Percentiles rank a stretch among this genome's conserved stretches.
These are phyloP conservation scores for Disparrhopalites patrizii DNA, from an alignment of 2,888 invertebrate genomes.

Conservation along the genomic window DNA sequence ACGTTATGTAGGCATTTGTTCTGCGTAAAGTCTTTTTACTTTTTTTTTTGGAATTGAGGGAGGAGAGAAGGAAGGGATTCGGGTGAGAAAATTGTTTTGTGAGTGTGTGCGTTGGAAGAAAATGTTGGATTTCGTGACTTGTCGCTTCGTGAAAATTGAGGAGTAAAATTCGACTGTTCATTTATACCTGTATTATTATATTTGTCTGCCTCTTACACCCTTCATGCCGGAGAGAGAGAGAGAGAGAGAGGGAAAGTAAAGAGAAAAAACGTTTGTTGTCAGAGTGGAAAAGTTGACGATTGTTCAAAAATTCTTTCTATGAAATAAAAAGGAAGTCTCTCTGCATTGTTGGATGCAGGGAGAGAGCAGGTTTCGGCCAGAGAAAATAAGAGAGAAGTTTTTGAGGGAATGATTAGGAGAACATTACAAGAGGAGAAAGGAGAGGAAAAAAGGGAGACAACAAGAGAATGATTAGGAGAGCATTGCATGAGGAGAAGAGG, in stretches of 20 bases:
- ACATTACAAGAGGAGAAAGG: too few relatives aligned
- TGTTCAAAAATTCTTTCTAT: constrained; percentile 2
- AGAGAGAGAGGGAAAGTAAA: too few relatives aligned
- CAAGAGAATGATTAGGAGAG: too few relatives aligned
- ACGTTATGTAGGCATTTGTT: not conserved
- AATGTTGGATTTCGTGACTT: constrained; percentile 31
- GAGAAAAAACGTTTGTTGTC: constrained; percentile 7
- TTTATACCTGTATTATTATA: constrained; percentile 34
- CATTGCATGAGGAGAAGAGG: too few relatives aligned
- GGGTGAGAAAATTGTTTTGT: not conserved
- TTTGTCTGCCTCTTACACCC: too few relatives aligned
- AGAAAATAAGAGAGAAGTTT: too few relatives aligned
- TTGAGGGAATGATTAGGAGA: too few relatives aligned
- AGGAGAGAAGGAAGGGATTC: not conserved
- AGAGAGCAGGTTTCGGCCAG: too few relatives aligned
- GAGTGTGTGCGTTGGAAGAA: not conserved
- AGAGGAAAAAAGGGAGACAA: too few relatives aligned
- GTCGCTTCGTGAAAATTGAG: constrained; percentile 30
- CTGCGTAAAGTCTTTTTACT: too few relatives aligned
- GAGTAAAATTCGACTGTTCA: constrained; percentile 32
- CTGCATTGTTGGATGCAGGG: not conserved
- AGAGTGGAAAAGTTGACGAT: constrained; percentile 4
- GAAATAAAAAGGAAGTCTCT: not conserved
- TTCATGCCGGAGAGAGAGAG: too few relatives aligned
- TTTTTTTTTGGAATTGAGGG: too few relatives aligned